Evolutionary conservation across 2,797 vertebrate species (phyloP).

Genomic region (Thripadectes ignobilis): DNA sequence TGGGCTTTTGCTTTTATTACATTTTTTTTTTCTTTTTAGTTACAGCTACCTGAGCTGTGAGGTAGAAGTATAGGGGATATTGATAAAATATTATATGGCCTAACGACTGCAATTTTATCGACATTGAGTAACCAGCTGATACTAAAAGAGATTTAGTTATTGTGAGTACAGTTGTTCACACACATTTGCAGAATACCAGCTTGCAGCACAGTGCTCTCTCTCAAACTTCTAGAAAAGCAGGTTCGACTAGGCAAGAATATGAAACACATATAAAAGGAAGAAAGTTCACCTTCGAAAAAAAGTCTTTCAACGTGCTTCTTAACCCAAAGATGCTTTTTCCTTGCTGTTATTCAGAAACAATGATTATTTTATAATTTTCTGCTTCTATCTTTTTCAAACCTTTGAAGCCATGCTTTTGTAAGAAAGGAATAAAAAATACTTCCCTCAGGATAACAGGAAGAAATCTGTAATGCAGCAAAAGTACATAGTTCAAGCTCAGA

Average conservation of each 20-base stretch:
- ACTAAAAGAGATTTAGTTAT: neutral
- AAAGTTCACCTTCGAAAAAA: neutral
- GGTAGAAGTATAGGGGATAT: neutral
- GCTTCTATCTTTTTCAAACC: neutral
- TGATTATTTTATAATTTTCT: neutral
- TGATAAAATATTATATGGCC: neutral
- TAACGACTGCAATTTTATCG: neutral
- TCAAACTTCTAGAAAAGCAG: neutral
- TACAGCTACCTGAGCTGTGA: neutral
- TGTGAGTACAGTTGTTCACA: neutral
- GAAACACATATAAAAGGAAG: neutral
- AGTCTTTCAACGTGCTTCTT: neutral
- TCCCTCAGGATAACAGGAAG: neutral
- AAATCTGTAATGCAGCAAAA: neutral
- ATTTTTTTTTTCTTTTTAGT: neutral
- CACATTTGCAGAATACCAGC: neutral
- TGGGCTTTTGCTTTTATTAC: neutral
- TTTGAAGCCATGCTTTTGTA: neutral
- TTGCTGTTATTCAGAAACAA: neutral
- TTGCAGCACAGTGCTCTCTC: neutral
- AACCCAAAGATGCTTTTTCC: neutral
- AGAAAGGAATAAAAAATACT: neutral
- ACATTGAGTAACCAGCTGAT: neutral
- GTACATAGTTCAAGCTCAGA: neutral
- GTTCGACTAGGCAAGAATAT: neutral